These are phyloP conservation scores for Parotocinclus haroldoi DNA, from an alignment of 2,797 vertebrate species.

Conservation along the genomic window DNA sequence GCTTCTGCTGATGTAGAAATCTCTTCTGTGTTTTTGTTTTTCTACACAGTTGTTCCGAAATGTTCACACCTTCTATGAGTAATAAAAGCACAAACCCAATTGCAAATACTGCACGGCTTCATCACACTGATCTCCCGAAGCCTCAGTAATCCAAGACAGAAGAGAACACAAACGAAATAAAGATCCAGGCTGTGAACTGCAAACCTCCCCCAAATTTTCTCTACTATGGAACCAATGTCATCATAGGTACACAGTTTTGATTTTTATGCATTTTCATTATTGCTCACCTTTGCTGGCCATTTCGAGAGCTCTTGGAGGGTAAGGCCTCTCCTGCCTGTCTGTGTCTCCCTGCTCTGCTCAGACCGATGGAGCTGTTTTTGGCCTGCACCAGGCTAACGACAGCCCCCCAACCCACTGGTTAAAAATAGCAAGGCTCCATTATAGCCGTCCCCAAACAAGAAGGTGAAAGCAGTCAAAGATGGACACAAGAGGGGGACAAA, in stretches of 20 bases:
- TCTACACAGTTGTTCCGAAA: too few species aligned
- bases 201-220: not conserved
- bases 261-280: conserved; percentile 13
- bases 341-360: conserved; percentile 51
- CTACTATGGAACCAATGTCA: not conserved
- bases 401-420: conserved; percentile 62
- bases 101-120: not conserved
- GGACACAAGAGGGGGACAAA: conserved; percentile 23
- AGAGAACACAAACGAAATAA: too few species aligned
- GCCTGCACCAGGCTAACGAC: conserved; percentile 68
- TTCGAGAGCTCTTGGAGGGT: conserved; percentile 52
- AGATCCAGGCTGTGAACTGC: too few species aligned
- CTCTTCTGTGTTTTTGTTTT: too few species aligned
- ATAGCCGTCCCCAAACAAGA: conserved; percentile 54
- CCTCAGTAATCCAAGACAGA: not conserved
- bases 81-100: too few species aligned
- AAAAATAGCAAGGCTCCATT: conserved; percentile 70
- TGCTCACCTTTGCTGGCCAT: conserved; percentile 77
- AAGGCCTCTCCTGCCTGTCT: conserved; percentile 35
- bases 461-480: conserved; percentile 11
- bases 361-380: conserved; percentile 69
- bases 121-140: too few species aligned
- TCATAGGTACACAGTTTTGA: not conserved
- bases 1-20: too few species aligned
- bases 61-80: too few species aligned